These are phyloP conservation scores for Antechinus flavipes DNA, from an alignment of 2,113 vertebrate genomes.

Conservation along the genomic window DNA sequence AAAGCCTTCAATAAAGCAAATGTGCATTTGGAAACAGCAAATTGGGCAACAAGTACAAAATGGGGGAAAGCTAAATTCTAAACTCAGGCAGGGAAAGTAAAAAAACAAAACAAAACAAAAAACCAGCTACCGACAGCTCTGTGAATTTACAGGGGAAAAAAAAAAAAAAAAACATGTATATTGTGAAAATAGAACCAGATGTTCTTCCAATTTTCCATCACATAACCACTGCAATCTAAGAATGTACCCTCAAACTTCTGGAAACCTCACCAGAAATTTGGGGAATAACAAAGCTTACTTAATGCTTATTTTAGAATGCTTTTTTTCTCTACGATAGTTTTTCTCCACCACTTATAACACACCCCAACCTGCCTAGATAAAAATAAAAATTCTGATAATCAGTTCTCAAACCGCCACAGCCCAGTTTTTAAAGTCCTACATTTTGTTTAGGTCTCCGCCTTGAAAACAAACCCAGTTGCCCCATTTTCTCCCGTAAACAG, in stretches of 20 bases:
- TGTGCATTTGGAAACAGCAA: not conserved
- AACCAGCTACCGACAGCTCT: not conserved
- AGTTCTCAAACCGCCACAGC: constrained; percentile 56
- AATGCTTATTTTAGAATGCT: constrained; percentile 68
- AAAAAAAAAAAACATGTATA: constrained; percentile 33
- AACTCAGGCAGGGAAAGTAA: not conserved
- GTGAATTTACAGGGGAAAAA: not conserved
- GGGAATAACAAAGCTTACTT: constrained; percentile 24
- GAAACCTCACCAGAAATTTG: constrained; percentile 54
- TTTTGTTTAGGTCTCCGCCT: constrained; percentile 81
- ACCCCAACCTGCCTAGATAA: constrained; percentile 61
- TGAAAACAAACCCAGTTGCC: constrained; percentile 85
- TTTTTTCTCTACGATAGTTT: constrained; percentile 18
- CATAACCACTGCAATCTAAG: constrained; percentile 21
- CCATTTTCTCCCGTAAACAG: constrained; percentile 79
- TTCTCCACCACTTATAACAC: constrained; percentile 45
- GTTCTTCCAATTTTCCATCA: constrained; percentile 5
- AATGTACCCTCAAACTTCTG: constrained; percentile 30
- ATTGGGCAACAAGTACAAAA: not conserved
- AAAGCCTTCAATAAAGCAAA: not conserved
- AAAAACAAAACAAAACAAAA: not conserved
- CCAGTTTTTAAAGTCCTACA: constrained; percentile 75
- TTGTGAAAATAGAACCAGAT: constrained; percentile 24
- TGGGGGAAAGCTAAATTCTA: not conserved
- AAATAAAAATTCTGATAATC: constrained; percentile 58